Base-by-base conservation (phyloP, 2,113 vertebrate genomes). In the Notothenia rossii region DNA sequence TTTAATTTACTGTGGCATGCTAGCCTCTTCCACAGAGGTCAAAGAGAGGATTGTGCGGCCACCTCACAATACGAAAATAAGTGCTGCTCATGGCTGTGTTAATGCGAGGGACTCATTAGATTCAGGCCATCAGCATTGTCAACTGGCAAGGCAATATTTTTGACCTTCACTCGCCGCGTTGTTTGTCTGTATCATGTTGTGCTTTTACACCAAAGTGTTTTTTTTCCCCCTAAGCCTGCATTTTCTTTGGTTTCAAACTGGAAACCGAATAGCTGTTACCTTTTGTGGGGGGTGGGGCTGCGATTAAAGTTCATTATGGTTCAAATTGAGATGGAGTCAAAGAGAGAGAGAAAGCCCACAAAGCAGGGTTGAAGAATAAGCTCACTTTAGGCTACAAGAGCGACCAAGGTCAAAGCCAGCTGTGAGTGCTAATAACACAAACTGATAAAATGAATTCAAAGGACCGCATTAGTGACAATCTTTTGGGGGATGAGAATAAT, bases 61-160 rank as follows among this genome's bases (percentile, higher is more conserved):
- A 83, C 64, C 64, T 61, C 64, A 58, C 71, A 60, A 61, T 43
- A 67, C 9, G 13, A 58, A 79, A 79, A 78, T 73, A 43, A 82
- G 72, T 64, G 86, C 89, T 80, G 82, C 85, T 85, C 7, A 7
- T 14, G 63, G 87, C 85, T 46, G 49, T 76, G 79, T 72, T 72
- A 83, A 91, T 55, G 88, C n/a, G 18, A 81, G 66, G 29, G 73
- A 43, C 76, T 85, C 86, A 76, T 86, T 87, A 79, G 82, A 89
- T 87, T 86, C 81, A 36, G 80, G 81, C 92, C 81, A 85, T 90
- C 91, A 90, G 92, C 90, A 92, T 17, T 79, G 89, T 85, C 84
- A 82, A 89, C 88, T 78, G 86, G 92, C 88, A 89, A 92, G 78
- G 88, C 84, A 88, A 91, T 93, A 89, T 91, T 90, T 92, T 85